phyloP scores from a whole-genome alignment of 1,140 invertebrate species.

The Ylistrum balloti region DNA sequence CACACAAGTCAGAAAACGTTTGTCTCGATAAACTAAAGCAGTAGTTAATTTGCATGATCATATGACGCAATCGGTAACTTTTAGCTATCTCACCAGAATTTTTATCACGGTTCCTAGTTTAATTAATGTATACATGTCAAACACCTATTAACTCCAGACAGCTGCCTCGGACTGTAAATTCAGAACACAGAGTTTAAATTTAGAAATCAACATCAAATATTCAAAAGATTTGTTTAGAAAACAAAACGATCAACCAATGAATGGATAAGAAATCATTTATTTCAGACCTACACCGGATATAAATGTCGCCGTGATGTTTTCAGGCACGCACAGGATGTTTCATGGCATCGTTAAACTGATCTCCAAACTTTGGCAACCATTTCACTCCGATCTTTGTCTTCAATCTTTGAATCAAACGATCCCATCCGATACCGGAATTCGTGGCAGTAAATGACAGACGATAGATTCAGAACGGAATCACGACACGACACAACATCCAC shows the following conservation, averaged over 20 bases:
- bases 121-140: background rate
- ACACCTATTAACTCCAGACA: background rate
- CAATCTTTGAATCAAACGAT: constrained; percentile 18
- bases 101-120: background rate
- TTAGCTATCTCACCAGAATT: too few relatives aligned
- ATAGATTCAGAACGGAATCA: background rate
- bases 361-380: constrained; percentile 4
- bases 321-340: background rate
- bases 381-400: constrained; percentile 22
- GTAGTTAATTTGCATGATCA: too few relatives aligned
- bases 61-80: too few relatives aligned
- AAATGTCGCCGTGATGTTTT: background rate
- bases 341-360: constrained; percentile 13
- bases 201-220: constrained; percentile 31
- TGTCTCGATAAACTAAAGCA: too few relatives aligned
- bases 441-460: background rate
- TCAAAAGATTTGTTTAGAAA: constrained; percentile 25
- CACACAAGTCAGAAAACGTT: too few relatives aligned
- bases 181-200: constrained; percentile 5
- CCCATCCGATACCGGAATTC: background rate
- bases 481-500: background rate
- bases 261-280: constrained; percentile 19
- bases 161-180: background rate
- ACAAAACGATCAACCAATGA: constrained; percentile 27
- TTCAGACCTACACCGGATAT: constrained; percentile 27